Percentiles rank a stretch among this genome's conserved stretches.
phyloP scores from a whole-genome alignment of 2,113 vertebrate species.

The Argyrosomus japonicus region DNA sequence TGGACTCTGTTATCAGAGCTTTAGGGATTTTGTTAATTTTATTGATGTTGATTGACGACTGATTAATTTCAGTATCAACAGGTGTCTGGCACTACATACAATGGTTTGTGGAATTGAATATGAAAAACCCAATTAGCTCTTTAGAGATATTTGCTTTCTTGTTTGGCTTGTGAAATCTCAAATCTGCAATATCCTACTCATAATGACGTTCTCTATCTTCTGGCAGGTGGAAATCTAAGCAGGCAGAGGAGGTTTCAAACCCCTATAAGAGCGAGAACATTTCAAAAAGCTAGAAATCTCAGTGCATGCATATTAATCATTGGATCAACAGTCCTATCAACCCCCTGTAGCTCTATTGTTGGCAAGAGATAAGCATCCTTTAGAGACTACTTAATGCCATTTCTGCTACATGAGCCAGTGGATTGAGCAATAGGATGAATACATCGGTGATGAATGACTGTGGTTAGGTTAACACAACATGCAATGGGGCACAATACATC shows the following conservation, averaged over 20 bases:
- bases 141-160: neutral
- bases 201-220: neutral
- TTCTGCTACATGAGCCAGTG: constrained; percentile 36
- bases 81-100: neutral
- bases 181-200: neutral
- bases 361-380: constrained; percentile 42
- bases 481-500: constrained; percentile 5
- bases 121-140: constrained; percentile 2
- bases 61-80: constrained; percentile 20
- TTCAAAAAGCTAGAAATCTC: constrained; percentile 30
- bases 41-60: neutral
- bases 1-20: constrained; percentile 14
- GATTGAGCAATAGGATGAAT: constrained; percentile 12
- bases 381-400: constrained; percentile 50
- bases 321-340: constrained; percentile 48
- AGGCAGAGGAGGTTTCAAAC: constrained; percentile 20
- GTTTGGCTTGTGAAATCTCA: neutral
- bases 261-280: constrained; percentile 17
- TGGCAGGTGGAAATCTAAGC: constrained; percentile 14
- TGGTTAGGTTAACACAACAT: neutral
- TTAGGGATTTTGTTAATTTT: constrained; percentile 15
- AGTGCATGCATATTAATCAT: constrained; percentile 47
- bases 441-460: constrained; percentile 2
- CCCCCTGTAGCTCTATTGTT: constrained; percentile 55
- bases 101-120: neutral